phyloP scores from a whole-genome alignment of 1,140 invertebrate species.

The Meloidogyne chitwoodi region DNA sequence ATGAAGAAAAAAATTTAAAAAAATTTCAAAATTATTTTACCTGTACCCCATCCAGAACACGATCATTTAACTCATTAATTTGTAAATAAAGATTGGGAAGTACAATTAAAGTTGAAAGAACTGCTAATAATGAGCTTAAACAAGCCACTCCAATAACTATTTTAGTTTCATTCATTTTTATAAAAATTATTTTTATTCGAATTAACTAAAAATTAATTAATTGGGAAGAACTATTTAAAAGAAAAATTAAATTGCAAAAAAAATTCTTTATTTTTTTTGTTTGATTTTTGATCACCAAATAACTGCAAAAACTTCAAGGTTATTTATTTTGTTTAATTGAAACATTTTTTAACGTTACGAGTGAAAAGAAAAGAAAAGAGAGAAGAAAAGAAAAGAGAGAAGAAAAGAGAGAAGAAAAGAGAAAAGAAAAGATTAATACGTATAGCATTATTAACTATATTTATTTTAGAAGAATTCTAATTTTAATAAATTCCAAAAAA shows the following conservation, averaged over 20 bases:
- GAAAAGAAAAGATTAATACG: too few species aligned
- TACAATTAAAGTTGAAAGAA: conserved; percentile 37
- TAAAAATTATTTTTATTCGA: not conserved
- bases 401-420: too few species aligned
- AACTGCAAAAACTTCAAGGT: not conserved
- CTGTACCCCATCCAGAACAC: conserved; percentile 30
- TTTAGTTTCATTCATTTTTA: conserved; percentile 36
- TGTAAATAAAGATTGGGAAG: conserved; percentile 35
- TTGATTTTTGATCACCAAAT: not conserved
- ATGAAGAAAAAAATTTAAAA: not conserved
- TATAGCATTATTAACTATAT: too few species aligned
- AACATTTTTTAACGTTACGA: too few species aligned
- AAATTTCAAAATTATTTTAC: not conserved
- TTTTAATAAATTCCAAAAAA: too few species aligned
- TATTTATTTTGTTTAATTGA: not conserved
- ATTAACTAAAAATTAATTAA: not conserved
- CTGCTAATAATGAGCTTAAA: conserved; percentile 35
- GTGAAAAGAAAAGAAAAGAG: too few species aligned
- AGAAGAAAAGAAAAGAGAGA: too few species aligned
- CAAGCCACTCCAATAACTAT: conserved; percentile 36
- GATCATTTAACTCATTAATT: conserved; percentile 35
- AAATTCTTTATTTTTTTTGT: not conserved
- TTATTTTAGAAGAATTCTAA: too few species aligned
- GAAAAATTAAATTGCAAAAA: not conserved
- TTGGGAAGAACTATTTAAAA: not conserved